Evolutionary conservation across 2,113 vertebrate species (phyloP).

Genomic region (Salvelinus namaycush): DNA sequence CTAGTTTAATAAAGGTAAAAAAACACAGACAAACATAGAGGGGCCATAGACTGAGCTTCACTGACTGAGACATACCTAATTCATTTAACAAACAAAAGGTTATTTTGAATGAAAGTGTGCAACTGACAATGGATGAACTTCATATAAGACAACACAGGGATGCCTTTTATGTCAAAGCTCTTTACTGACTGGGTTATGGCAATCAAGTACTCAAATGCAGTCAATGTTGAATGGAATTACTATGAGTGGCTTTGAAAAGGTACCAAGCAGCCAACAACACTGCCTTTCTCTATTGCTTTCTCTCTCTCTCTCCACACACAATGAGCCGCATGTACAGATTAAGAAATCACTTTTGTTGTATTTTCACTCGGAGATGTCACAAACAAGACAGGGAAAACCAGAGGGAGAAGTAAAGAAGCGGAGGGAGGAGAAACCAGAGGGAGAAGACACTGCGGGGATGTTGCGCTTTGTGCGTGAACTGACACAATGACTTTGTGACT

Average conservation of each 20-base stretch:
- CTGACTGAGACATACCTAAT: too few species aligned
- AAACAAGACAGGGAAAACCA: constrained; percentile 72
- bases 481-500: constrained; percentile 82
- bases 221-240: constrained; percentile 72
- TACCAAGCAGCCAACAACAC: constrained; percentile 60
- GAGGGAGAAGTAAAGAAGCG: constrained; percentile 52
- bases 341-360: constrained; percentile 81
- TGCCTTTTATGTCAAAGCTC: constrained; percentile 67
- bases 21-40: too few species aligned
- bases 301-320: constrained; percentile 50
- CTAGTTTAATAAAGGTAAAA: too few species aligned
- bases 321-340: constrained; percentile 76
- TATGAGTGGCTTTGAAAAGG: constrained; percentile 67
- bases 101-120: constrained; percentile 57
- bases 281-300: constrained; percentile 47
- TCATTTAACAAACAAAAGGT: constrained; percentile 43
- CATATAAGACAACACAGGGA: constrained; percentile 57
- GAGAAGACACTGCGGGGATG: constrained; percentile 62
- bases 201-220: constrained; percentile 71
- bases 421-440: constrained; percentile 43
- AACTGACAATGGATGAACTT: constrained; percentile 72
- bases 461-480: constrained; percentile 73
- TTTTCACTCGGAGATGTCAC: constrained; percentile 79
- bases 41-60: too few species aligned
- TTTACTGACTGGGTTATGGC: constrained; percentile 64